Percentiles rank a stretch among this genome's conserved stretches.
These are phyloP conservation scores for Salmo trutta DNA, from an alignment of 2,797 vertebrate genomes.

Conservation along the genomic window DNA sequence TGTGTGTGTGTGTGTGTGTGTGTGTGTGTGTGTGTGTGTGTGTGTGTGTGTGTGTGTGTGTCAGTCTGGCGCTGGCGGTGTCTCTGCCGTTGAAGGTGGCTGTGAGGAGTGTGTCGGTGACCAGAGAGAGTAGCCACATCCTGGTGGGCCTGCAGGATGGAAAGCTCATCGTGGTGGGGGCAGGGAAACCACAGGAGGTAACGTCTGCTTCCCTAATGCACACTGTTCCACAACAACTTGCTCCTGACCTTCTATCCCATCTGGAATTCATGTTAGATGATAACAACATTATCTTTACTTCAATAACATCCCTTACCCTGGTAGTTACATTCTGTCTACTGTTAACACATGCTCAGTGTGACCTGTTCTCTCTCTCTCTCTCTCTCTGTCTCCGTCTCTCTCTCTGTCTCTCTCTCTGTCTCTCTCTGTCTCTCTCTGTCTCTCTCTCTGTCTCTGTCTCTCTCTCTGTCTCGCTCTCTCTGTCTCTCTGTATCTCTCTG, in stretches of 20 bases:
- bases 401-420: too few relatives aligned
- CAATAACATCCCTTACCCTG: neutral
- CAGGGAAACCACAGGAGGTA: conserved; percentile 93
- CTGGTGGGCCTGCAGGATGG: conserved; percentile 93
- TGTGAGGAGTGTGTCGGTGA: conserved; percentile 88
- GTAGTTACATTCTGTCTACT: neutral
- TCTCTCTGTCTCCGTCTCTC: too few relatives aligned
- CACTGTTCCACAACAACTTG: neutral
- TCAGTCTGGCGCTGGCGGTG: conserved; percentile 77
- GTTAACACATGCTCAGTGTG: conserved; percentile 25
- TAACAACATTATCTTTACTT: neutral
- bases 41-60: conserved; percentile 16
- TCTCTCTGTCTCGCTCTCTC: too few relatives aligned
- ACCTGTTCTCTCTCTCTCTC: conserved; percentile 11
- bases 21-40: neutral
- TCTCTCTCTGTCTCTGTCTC: too few relatives aligned
- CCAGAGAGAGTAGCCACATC: conserved; percentile 94
- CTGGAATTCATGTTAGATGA: neutral
- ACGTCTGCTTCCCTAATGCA: conserved; percentile 28
- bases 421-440: too few relatives aligned
- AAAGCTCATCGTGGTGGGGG: conserved; percentile 94
- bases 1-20: neutral
- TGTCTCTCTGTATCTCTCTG: too few relatives aligned
- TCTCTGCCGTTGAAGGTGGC: conserved; percentile 87
- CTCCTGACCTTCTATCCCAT: conserved; percentile 7